phyloP scores from a whole-genome alignment of 2,113 vertebrate species.

The Cacatua alba region DNA sequence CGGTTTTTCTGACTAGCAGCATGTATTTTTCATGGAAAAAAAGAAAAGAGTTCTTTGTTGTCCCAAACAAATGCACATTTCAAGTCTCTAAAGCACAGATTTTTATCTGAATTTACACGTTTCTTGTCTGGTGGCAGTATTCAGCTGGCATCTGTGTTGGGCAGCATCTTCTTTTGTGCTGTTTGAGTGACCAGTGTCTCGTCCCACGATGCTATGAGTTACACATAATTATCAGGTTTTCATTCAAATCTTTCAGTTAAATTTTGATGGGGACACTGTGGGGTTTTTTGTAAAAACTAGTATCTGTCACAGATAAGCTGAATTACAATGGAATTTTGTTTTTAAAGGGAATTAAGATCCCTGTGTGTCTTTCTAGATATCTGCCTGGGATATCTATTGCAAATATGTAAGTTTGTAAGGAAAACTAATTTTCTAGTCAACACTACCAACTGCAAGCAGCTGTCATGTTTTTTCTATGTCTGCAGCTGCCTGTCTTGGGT shows the following conservation, averaged over 20 bases:
- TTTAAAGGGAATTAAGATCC: neutral
- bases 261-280: neutral
- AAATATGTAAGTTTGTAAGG: neutral
- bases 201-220: neutral
- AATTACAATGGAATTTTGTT: neutral
- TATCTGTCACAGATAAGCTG: conserved; percentile 27
- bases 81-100: neutral
- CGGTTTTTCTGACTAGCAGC: neutral
- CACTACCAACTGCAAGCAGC: conserved; percentile 8
- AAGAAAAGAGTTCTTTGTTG: neutral
- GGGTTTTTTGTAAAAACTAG: neutral
- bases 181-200: neutral
- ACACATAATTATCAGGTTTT: neutral
- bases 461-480: neutral
- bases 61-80: neutral
- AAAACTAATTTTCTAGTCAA: neutral
- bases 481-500: conserved; percentile 6
- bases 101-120: neutral
- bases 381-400: conserved; percentile 10
- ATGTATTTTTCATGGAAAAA: neutral
- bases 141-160: neutral
- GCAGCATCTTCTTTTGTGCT: neutral
- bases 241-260: neutral
- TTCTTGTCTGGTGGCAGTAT: neutral
- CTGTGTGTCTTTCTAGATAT: neutral